phyloP scores from a whole-genome alignment of 2,113 vertebrate genomes.

The Otus sunia region DNA sequence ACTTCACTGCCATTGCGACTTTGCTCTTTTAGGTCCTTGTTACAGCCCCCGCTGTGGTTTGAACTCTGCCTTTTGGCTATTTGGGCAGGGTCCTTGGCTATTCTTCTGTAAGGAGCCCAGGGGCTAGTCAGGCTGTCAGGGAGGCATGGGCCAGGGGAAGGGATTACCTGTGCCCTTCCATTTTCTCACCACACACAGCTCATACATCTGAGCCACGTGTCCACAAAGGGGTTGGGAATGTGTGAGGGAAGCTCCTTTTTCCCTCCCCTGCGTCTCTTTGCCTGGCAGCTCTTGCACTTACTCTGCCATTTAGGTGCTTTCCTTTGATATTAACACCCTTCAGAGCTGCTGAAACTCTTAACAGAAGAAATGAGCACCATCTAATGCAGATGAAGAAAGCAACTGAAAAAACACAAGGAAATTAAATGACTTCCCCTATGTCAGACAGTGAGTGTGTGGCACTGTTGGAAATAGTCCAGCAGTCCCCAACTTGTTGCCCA shows the following conservation, averaged over 20 bases:
- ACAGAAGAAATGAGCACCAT: background rate
- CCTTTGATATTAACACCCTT: background rate
- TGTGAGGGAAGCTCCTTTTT: background rate
- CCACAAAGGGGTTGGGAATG: background rate
- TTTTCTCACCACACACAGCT: background rate
- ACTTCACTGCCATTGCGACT: background rate
- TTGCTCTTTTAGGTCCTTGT: background rate
- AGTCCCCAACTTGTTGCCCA: background rate
- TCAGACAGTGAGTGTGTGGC: background rate
- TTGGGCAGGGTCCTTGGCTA: background rate
- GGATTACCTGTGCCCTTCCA: background rate
- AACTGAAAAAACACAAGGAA: background rate
- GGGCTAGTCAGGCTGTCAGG: background rate
- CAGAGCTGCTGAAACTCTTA: background rate
- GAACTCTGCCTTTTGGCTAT: background rate
- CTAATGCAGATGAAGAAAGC: background rate
- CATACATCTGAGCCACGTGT: rapidly evolving
- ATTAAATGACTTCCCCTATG: rapidly evolving
- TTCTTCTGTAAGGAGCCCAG: background rate
- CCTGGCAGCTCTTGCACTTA: background rate
- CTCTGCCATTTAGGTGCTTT: background rate
- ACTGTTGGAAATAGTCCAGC: background rate
- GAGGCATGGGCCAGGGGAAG: background rate
- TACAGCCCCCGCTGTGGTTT: background rate
- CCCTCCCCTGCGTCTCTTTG: background rate